These are phyloP conservation scores for Solenopsis invicta DNA, from an alignment of 1,140 invertebrate genomes.

Conservation along the genomic window DNA sequence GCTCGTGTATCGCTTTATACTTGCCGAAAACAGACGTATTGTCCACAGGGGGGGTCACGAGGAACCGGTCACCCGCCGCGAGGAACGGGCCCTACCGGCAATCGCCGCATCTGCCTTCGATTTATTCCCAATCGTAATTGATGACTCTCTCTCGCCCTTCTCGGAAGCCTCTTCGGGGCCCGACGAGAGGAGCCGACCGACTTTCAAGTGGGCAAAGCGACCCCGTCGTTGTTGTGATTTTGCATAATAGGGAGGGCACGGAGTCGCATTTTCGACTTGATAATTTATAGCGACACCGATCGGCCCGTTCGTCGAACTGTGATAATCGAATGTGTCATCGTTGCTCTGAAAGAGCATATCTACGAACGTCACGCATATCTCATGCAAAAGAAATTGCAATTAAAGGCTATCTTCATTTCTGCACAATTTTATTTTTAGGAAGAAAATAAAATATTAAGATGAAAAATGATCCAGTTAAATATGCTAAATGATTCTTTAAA, in stretches of 20 bases:
- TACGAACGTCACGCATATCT: neutral
- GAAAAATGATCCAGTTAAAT: too few relatives aligned
- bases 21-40: slow-evolving; percentile 84
- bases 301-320: neutral
- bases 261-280: slow-evolving; percentile 51
- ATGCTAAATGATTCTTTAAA: neutral
- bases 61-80: slow-evolving; percentile 79
- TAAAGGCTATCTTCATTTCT: neutral
- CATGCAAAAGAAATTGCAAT: neutral
- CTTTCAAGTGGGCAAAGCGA: slow-evolving; percentile 64
- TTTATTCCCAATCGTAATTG: slow-evolving; percentile 86
- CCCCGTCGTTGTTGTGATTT: slow-evolving; percentile 66
- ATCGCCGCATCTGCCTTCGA: slow-evolving; percentile 86
- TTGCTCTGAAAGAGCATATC: neutral
- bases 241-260: slow-evolving; percentile 65
- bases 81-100: slow-evolving; percentile 75
- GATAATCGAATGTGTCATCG: slow-evolving; percentile 32
- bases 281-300: slow-evolving; percentile 58
- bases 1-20: slow-evolving; percentile 82
- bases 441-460: neutral
- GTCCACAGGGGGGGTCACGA: slow-evolving; percentile 77
- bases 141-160: slow-evolving; percentile 81
- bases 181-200: slow-evolving; percentile 7
- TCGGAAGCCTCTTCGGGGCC: slow-evolving; percentile 33
- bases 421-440: neutral